Evolutionary conservation across 2,888 invertebrate genomes (phyloP).

Genomic region (Lasioglossum vierecki): DNA sequence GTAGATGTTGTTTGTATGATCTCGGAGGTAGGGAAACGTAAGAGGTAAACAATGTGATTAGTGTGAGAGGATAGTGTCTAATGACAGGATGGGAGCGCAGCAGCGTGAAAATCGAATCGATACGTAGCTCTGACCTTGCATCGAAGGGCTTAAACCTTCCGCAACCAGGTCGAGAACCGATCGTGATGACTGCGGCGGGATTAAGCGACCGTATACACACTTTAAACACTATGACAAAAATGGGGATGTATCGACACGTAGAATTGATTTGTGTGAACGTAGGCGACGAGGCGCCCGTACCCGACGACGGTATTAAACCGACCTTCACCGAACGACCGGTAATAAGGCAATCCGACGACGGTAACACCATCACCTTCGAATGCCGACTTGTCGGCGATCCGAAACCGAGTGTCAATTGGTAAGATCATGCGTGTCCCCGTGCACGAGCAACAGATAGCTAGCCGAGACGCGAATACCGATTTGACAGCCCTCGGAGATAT

Average conservation of each 20-base stretch:
- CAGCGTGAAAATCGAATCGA: constrained; percentile 56
- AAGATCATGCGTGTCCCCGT: constrained; percentile 83
- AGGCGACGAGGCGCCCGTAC: constrained; percentile 98
- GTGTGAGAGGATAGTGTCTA: background rate
- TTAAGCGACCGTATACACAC: constrained; percentile 31
- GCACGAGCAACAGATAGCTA: constrained; percentile 54
- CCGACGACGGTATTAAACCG: constrained; percentile 97
- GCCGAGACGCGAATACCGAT: constrained; percentile 5
- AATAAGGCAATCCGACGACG: constrained; percentile 98
- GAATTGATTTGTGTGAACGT: constrained; percentile 76
- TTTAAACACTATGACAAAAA: constrained; percentile 10
- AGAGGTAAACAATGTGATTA: background rate
- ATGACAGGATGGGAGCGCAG: background rate
- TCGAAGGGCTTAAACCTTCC: constrained; percentile 63
- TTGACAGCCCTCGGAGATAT: background rate
- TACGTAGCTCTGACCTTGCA: constrained; percentile 70
- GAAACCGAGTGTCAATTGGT: constrained; percentile 97
- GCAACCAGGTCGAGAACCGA: constrained; percentile 33
- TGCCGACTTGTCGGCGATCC: constrained; percentile 99
- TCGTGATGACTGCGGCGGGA: constrained; percentile 45
- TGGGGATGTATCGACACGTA: constrained; percentile 37
- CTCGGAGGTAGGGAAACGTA: background rate
- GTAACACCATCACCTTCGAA: constrained; percentile 97
- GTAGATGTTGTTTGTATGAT: constrained; percentile 51
- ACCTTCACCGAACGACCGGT: constrained; percentile 99